Evolutionary conservation across 2,797 vertebrate genomes (phyloP), one percentile per base, ranked within the genome.

Genomic region (Spinus pinus): DNA sequence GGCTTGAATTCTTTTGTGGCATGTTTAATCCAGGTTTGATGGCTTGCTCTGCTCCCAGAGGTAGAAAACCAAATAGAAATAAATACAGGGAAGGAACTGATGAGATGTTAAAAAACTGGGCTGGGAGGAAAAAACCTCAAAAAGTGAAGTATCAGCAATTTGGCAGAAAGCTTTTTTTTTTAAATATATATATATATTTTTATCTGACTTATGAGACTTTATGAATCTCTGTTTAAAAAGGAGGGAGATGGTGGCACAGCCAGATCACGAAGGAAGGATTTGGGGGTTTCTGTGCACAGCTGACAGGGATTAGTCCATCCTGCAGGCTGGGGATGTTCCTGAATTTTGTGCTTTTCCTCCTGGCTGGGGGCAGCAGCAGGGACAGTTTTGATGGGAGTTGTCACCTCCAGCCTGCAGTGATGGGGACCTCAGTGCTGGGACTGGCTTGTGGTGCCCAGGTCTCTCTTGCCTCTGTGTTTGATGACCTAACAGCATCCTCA

Each of bases 11-110:
- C 87, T 94, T 94, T 47, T 19, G 49, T 96, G 85, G 44, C 77
- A 54, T 50, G 19, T 79, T 96, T 96, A 96, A 96, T 88, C 70
- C 80, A 84, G 70, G 93, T 95, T 86, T 14, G 13, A 95, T 70
- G 77, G 66, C 80, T 93, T 70, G 50, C 37, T 88, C 3, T 9
- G 54, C 60, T 94, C 95, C 93, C 94, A 94, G 91, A 96, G 82
- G 93, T 75, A 77, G 81, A 93, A 93, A 95, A 70, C 41, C 0
- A 16, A 91, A 81, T 65, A 94, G 89, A 94, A 95, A 89, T 83
- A 93, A 95, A 85, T 81, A 69, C 12, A 47, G 33, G 27, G 70
- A 77, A 92, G 50, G 81, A 90, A 75, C 65, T 66, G 51, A 57
- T 84, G 67, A 75, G 82, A 84, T 73, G 77, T 70, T 54, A 80